Base-by-base conservation (phyloP, 1,140 invertebrate genomes). In the Hyposmocoma kahamanoa region DNA sequence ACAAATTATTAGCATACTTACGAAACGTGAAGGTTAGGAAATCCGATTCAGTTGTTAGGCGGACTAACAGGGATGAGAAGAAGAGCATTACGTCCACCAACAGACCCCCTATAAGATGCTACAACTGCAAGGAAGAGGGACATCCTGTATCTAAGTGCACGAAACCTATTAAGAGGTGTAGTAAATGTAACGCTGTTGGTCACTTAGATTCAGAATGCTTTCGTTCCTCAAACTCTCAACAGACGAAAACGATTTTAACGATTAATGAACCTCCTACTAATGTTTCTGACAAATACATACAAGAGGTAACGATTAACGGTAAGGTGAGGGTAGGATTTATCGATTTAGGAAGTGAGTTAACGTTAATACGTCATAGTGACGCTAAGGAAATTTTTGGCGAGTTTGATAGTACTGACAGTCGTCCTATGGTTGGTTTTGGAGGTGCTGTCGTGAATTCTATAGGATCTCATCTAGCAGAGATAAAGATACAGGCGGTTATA, bases 271-370 rank as follows among this genome's bases (percentile, higher is more conserved):
- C 18, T 5, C 21, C 20, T 18, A 15, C 11, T 15, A 22, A 24
- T n/a, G n/a, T 6, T 0, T 13, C 5, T n/a, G 10, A 22, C 39
- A 39, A 47, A 38, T 47, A 39, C 19, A 24, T 47, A 15, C 45
- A 47, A 47, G 10, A 47, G 19, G 32, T 47, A 17, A 1, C 26
- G 3, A 34, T 47, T 11, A 38, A 47, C 21, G 45, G 45, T 10
- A 10, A 22, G 15, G 34, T 24, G 10, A 47, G 18, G 18, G 17
- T 15, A 8, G 36, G 45, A 24, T 39, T 47, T 2, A 26, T 47
- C 3, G 45, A 47, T 47, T 13, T 17, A 18, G 45, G 45, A 15
- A 47, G 45, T 24, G 45, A 47, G 5, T 36, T 47, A 47, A 47
- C 45, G 9, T 22, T 47, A 18, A 38, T 47, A 9, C 11, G 34